Conservation (phyloP, 2,888 invertebrate species). For the Drosophila kokeensis region DNA sequence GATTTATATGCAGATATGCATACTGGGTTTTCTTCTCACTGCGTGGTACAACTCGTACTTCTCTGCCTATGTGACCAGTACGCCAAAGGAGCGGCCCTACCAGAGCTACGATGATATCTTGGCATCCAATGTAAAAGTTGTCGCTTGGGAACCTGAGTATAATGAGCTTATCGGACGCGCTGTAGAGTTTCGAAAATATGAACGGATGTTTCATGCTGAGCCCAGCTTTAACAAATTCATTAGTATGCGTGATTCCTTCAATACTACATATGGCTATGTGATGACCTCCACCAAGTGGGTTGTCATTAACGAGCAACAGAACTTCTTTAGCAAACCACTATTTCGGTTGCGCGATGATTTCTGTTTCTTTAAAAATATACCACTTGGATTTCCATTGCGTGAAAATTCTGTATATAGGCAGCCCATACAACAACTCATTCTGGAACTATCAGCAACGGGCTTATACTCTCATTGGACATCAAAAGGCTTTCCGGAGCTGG, state of each 20-base stretch:
- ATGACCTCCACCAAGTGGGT: constrained; percentile 71
- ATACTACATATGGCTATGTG: constrained; percentile 72
- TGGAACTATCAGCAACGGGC: constrained; percentile 67
- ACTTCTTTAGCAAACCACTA: constrained; percentile 70
- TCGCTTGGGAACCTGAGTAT: constrained; percentile 69
- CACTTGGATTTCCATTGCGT: constrained; percentile 75
- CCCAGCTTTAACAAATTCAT: constrained; percentile 59
- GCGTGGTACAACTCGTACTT: constrained; percentile 81
- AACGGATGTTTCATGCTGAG: constrained; percentile 65
- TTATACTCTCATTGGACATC: constrained; percentile 61
- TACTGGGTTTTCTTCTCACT: constrained; percentile 78
- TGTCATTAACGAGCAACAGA: constrained; percentile 76
- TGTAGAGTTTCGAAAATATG: constrained; percentile 59
- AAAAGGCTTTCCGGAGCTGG: constrained; percentile 66
- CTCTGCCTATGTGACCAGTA: constrained; percentile 78
- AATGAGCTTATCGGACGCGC: constrained; percentile 45
- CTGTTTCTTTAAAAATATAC: constrained; percentile 76
- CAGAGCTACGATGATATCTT: constrained; percentile 72
- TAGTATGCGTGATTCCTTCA: constrained; percentile 65
- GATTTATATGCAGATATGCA: constrained; percentile 78
- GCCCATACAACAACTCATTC: constrained; percentile 61
- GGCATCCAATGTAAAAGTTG: constrained; percentile 63
- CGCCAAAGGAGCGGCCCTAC: constrained; percentile 66
- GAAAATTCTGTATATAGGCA: constrained; percentile 76
- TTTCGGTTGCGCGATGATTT: constrained; percentile 72